Percentiles rank a stretch among this genome's conserved stretches.
phyloP scores from a whole-genome alignment of 2,113 vertebrate genomes.

The Erinaceus europaeus region DNA sequence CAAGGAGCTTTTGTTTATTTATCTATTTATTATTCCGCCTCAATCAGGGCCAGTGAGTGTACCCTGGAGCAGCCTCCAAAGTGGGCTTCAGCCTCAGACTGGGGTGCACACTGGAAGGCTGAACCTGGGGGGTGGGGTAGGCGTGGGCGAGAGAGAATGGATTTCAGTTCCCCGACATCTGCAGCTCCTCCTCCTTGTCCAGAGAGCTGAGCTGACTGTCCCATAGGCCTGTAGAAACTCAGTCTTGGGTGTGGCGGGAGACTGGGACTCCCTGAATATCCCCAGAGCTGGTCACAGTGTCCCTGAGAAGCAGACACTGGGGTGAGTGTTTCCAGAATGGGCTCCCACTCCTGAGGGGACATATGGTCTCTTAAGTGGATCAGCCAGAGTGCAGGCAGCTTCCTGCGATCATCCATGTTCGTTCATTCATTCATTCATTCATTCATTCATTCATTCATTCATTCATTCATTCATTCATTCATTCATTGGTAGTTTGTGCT shows the following conservation, averaged over 20 bases:
- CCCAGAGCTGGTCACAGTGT: neutral
- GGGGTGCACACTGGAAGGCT: neutral
- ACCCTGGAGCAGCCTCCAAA: neutral
- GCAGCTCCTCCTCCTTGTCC: neutral
- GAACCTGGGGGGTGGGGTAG: rapidly evolving
- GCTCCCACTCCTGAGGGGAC: neutral
- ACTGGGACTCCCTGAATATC: neutral
- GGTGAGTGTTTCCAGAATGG: too few species aligned
- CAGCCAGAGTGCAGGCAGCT: neutral
- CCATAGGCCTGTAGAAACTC: neutral
- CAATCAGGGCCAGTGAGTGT: neutral
- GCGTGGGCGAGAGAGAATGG: rapidly evolving
- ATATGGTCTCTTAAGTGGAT: neutral
- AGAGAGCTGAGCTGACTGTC: neutral
- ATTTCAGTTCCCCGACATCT: neutral
- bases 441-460: neutral
- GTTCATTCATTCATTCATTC: neutral
- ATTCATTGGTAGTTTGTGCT: neutral
- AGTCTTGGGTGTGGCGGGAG: neutral
- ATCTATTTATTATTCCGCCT: neutral
- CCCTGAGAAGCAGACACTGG: neutral
- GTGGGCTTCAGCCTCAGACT: too few species aligned
- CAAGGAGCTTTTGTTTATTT: neutral
- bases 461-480: too few species aligned
- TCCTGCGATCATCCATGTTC: neutral